Base-by-base conservation (phyloP, 2,113 vertebrate species). In the Microcebus ravelobensis region DNA sequence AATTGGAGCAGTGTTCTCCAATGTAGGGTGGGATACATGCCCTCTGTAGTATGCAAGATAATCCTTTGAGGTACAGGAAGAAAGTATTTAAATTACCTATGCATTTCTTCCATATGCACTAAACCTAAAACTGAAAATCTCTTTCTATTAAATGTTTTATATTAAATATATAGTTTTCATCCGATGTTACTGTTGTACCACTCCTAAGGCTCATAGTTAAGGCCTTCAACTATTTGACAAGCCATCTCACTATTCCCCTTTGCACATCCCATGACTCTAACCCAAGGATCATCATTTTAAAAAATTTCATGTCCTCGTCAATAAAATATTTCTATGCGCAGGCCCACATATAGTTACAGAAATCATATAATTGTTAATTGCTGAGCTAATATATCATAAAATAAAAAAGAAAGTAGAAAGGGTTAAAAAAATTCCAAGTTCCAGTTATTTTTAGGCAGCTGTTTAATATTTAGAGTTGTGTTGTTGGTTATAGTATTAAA, bases 341-440 rank as follows among this genome's bases (percentile, higher is more conserved):
- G 31, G 21, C 12, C 63, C 55, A 84, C 87, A 87, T 17, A 94
- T 17, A 94, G 76, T 88, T 55, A 74, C 77, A 94, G 82, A 82
- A 89, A 89, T 85, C 39, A 96, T 48, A 65, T 23, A 34, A 31
- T 67, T 61, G 25, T 34, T 93, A 80, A 76, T 59, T 91, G 3
- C 82, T 89, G 63, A 92, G n/a, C 57, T 57, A 48, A 67, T 81
- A 13, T 77, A 77, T 77, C 45, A 82, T 63, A 86, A 3, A 87
- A 63, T 82, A 91, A 83, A 74, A 94, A 80, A 76, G 29, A 95
- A 97, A 89, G 13, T 25, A 71, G 11, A 74, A 42, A 65, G 14
- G 57, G 29, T 87, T 94, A 55, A 96, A 92, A 92, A 70, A 86
- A 93, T 59, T 80, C 7, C 6, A 77, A 95, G 31, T 86, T 93